Evolutionary conservation across 2,113 vertebrate genomes (phyloP), one percentile per base, ranked within the genome.

Genomic region (Dipodomys merriami): DNA sequence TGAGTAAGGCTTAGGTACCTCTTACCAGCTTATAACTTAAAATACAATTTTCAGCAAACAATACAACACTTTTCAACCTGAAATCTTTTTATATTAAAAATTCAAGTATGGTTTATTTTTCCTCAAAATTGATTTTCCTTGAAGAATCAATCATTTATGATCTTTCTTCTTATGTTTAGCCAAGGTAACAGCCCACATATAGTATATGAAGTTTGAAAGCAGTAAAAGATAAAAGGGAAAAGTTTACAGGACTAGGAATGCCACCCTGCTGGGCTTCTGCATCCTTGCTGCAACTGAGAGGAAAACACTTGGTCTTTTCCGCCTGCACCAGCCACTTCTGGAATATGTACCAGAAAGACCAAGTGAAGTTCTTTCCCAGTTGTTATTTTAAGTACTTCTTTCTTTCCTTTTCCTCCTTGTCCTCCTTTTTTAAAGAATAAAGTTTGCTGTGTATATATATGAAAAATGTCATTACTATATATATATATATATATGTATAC

Each of bases 11-110:
- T 74, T 76, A 76, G 30, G 22, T 81, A 30, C 68, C 84, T 84
- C 44, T 77, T 82, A 72, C 71, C 62, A 69, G 86, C 44, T 71
- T 94, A 91, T 53, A 94, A 82, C 15, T 78, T 80, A 71, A 49
- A 65, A 86, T 83, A 86, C 78, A 94, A 46, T 80, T 90, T 83
- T 86, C 86, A 20, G 74, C 44, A 85, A 94, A 64, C 62, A 67
- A 83, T 74, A 78, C 60, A 71, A 8, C 46, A 78, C 44, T 91
- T 85, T 46, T 64, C 91, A 88, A 68, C 72, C 57, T 81, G 33
- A 49, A 49, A 11, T 49, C 30, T 74, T 93, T 90, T 46, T 44
- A 79, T 82, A 80, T 62, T 64, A 72, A 88, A 88, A 82, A 79
- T 82, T 85, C 76, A 88, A 30, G 57, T 62, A 76, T 27, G 33